phyloP scores from a whole-genome alignment of 2,797 vertebrate genomes.

The Sciurus carolinensis region DNA sequence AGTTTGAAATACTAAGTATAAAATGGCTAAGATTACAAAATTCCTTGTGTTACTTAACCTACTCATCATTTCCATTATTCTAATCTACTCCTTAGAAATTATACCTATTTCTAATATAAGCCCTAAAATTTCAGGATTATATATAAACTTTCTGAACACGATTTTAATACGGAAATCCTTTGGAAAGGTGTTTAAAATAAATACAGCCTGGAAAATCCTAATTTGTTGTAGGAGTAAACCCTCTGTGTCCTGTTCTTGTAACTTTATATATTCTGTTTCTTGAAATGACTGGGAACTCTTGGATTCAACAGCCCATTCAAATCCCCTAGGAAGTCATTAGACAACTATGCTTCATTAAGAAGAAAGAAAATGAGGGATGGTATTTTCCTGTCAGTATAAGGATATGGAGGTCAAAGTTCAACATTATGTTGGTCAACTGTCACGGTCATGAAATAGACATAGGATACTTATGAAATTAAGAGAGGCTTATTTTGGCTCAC shows the following conservation, averaged over 20 bases:
- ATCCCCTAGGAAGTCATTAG: background rate
- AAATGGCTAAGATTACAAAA: background rate
- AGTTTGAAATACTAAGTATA: background rate
- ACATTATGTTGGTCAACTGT: background rate
- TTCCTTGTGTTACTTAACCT: background rate
- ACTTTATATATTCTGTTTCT: background rate
- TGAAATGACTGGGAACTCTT: background rate
- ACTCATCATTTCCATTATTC: conserved; percentile 32
- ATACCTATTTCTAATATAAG: conserved; percentile 8
- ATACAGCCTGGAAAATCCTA: background rate
- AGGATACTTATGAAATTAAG: background rate
- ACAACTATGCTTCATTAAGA: background rate
- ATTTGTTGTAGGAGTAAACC: background rate
- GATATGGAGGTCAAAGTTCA: background rate
- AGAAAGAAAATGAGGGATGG: background rate
- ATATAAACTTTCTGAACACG: background rate
- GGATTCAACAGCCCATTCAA: background rate
- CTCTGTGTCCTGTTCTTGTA: background rate
- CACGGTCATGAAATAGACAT: background rate
- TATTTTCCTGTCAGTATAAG: background rate
- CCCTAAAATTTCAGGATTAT: background rate
- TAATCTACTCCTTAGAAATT: conserved; percentile 25
- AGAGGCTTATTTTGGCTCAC: background rate
- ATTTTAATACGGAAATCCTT: conserved; percentile 17
- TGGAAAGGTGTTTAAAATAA: background rate